phyloP scores from a whole-genome alignment of 1,140 invertebrate genomes.

The Agraylea sexmaculata region DNA sequence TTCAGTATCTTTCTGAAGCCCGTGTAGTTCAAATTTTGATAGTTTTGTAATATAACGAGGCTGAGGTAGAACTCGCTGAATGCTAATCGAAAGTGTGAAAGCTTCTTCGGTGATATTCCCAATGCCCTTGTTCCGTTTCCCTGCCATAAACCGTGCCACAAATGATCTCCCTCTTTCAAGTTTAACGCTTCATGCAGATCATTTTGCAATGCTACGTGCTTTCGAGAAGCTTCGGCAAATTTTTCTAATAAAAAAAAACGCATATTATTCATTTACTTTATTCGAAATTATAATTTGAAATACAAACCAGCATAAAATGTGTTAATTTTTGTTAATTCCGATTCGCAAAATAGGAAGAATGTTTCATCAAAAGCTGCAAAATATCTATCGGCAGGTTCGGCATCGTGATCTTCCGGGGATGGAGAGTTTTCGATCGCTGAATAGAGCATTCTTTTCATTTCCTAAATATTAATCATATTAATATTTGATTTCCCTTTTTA shows the following conservation, averaged over 20 bases:
- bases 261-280: background rate
- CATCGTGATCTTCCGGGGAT: slow-evolving; percentile 73
- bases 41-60: slow-evolving; percentile 83
- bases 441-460: slow-evolving; percentile 88
- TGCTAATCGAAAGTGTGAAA: slow-evolving; percentile 91
- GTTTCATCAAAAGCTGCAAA: slow-evolving; percentile 94
- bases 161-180: no score
- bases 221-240: slow-evolving; percentile 89
- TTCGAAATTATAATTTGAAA: background rate
- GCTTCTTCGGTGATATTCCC: slow-evolving; percentile 58
- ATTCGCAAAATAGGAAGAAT: slow-evolving; percentile 91
- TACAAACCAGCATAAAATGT: slow-evolving; percentile 85
- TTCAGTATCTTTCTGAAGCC: slow-evolving; percentile 99
- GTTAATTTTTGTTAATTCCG: slow-evolving; percentile 92
- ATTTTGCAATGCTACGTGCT: slow-evolving; percentile 81
- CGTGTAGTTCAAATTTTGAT: slow-evolving; percentile 94
- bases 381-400: slow-evolving; percentile 76
- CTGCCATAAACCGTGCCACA: no score
- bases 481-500: background rate
- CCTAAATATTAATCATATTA: slow-evolving; percentile 39
- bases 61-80: slow-evolving; percentile 99
- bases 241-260: slow-evolving; percentile 62
- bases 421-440: slow-evolving; percentile 79
- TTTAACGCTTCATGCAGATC: slow-evolving; percentile 69
- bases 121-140: slow-evolving; percentile 43